Percentiles rank a stretch among this genome's conserved stretches.
phyloP scores from a whole-genome alignment of 2,888 invertebrate species.

The Orchesella flavescens region DNA sequence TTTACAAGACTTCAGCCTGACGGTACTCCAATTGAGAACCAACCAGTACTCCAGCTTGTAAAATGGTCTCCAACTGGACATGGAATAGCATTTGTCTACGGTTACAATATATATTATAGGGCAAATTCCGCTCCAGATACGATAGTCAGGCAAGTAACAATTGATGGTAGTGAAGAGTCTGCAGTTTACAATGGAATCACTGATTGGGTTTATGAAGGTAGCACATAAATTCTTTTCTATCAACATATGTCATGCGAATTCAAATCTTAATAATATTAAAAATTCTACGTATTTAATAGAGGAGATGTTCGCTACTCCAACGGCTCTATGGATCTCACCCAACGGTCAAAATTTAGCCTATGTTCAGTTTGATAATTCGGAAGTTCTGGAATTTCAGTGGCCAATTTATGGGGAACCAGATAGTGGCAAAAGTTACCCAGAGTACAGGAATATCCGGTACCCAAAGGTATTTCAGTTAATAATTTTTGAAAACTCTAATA shows the following conservation, averaged over 20 bases:
- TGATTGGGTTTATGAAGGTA: constrained; percentile 97
- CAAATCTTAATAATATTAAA: too few species aligned
- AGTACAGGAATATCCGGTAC: constrained; percentile 83
- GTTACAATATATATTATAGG: constrained; percentile 86
- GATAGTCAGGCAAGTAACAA: constrained; percentile 77
- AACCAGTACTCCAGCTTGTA: constrained; percentile 80
- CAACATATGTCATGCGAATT: too few species aligned
- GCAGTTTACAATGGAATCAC: constrained; percentile 89
- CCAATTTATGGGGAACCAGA: constrained; percentile 88
- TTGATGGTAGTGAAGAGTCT: constrained; percentile 77
- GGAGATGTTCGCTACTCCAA: constrained; percentile 88
- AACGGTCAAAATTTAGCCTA: constrained; percentile 86
- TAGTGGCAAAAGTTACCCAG: constrained; percentile 84
- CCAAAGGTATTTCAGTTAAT: constrained; percentile 86
- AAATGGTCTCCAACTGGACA: constrained; percentile 86
- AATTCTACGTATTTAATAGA: too few species aligned
- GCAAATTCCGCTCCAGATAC: constrained; percentile 75
- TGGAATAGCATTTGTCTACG: constrained; percentile 81
- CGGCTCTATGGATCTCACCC: constrained; percentile 92
- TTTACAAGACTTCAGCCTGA: constrained; percentile 14
- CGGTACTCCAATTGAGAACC: background rate
- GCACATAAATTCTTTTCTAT: too few species aligned
- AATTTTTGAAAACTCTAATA: too few species aligned
- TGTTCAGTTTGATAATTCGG: constrained; percentile 85
- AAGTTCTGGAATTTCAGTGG: constrained; percentile 83